Conservation (phyloP, 2,113 vertebrate species). For the Cnemophilus loriae region DNA sequence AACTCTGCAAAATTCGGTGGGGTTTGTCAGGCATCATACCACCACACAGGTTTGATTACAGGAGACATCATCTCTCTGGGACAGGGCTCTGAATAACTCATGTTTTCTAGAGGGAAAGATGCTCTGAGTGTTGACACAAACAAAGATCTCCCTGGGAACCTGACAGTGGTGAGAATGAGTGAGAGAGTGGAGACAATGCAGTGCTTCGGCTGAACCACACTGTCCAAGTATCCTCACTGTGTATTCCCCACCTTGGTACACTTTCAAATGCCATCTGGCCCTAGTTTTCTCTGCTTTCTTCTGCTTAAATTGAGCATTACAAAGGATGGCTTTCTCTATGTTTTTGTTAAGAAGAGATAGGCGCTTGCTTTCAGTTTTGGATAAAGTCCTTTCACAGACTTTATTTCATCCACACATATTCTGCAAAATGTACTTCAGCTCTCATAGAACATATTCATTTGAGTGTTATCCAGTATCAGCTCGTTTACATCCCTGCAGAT, state of each 20-base stretch:
- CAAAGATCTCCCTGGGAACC: neutral
- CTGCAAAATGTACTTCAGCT: neutral
- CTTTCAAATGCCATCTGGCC: neutral
- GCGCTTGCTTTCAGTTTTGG: neutral
- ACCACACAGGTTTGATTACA: neutral
- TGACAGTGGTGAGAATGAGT: neutral
- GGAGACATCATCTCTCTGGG: neutral
- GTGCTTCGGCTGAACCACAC: accelerated
- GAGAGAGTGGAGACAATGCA: neutral
- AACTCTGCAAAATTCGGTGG: neutral
- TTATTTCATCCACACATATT: neutral
- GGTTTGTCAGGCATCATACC: neutral
- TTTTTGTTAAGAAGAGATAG: neutral
- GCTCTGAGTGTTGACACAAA: neutral
- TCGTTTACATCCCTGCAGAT: constrained; percentile 22
- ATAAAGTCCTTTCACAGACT: neutral
- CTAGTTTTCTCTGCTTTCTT: neutral
- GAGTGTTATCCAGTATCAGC: constrained; percentile 26
- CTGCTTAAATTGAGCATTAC: neutral
- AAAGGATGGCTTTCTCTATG: neutral
- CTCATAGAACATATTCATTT: neutral
- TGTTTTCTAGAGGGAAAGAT: neutral
- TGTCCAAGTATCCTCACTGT: neutral
- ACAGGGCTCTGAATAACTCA: neutral
- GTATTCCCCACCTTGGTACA: neutral